Percentiles rank a stretch among this genome's conserved stretches.
Conservation (phyloP, 2,113 vertebrate species). For the Petaurus breviceps region DNA sequence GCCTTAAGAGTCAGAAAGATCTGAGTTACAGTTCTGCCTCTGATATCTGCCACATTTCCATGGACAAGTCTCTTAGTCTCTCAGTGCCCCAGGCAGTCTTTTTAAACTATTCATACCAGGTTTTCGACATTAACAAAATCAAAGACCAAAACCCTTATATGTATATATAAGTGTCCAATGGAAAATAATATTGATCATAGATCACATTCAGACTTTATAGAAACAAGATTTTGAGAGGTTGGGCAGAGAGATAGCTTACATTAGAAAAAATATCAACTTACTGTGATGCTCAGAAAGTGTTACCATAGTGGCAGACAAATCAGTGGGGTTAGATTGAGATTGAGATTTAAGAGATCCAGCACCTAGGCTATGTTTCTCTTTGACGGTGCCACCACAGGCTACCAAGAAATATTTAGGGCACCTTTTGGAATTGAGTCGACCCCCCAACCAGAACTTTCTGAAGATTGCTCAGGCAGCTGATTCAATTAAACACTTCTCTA, state of each 20-base stretch:
- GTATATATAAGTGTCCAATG: background rate
- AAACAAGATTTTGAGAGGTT: background rate
- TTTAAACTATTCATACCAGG: background rate
- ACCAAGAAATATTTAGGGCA: background rate
- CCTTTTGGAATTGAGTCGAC: background rate
- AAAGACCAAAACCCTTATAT: background rate
- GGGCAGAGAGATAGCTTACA: background rate
- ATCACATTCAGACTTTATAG: background rate
- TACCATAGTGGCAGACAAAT: background rate
- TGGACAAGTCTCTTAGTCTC: background rate
- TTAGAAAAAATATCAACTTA: background rate
- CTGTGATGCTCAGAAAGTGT: background rate
- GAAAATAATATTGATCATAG: background rate
- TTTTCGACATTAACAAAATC: background rate
- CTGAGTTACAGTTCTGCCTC: background rate
- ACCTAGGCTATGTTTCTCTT: background rate
- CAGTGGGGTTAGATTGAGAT: background rate
- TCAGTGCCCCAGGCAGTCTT: background rate
- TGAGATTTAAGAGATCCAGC: background rate
- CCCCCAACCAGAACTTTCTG: background rate
- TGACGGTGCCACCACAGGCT: background rate
- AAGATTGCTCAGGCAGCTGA: background rate
- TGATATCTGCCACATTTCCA: background rate
- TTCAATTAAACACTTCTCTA: background rate
- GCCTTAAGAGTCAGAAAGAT: background rate